Percentiles rank a stretch among this genome's conserved stretches.
Conservation (phyloP, 92 coral and sea anemone genomes). For the Umimayanthus chanpuru region DNA sequence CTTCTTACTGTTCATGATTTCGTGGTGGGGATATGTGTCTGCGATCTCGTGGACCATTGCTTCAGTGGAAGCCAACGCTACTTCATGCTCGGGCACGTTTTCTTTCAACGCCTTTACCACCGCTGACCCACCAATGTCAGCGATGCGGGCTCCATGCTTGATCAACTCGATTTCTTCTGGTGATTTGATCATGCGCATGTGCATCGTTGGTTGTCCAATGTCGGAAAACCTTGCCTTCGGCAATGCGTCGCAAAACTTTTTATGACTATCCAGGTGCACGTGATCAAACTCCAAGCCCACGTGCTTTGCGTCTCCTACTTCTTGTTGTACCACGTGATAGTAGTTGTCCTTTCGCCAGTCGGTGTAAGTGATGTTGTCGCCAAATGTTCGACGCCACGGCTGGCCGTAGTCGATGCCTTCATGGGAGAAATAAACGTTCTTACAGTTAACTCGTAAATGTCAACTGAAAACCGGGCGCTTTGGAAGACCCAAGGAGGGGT, state of each 20-base stretch:
- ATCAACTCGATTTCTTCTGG: slow-evolving; percentile 84
- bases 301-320: slow-evolving; percentile 68
- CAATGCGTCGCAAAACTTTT: slow-evolving; percentile 75
- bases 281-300: slow-evolving; percentile 87
- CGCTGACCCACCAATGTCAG: slow-evolving; percentile 89
- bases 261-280: slow-evolving; percentile 63
- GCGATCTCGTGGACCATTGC: slow-evolving; percentile 92
- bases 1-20: slow-evolving; percentile 85
- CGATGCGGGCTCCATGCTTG: slow-evolving; percentile 84
- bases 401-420: slow-evolving; percentile 90
- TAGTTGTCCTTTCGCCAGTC: slow-evolving; percentile 96
- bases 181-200: slow-evolving; percentile 88
- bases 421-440: no score
- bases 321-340: slow-evolving; percentile 71
- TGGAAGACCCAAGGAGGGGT: no score
- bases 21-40: slow-evolving; percentile 74
- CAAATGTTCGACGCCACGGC: slow-evolving; percentile 87
- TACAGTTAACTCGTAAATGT: no score
- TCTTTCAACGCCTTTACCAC: slow-evolving; percentile 70
- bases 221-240: slow-evolving; percentile 76
- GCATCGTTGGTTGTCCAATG: slow-evolving; percentile 81
- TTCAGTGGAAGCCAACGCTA: slow-evolving; percentile 84
- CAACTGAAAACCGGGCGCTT: no score
- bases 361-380: slow-evolving; percentile 86
- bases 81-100: slow-evolving; percentile 78